A percentile compares a stretch with the other conserved stretches of the same genome.
These are phyloP conservation scores for Apeira syringaria DNA, from an alignment of 2,888 invertebrate genomes.

Conservation along the genomic window DNA sequence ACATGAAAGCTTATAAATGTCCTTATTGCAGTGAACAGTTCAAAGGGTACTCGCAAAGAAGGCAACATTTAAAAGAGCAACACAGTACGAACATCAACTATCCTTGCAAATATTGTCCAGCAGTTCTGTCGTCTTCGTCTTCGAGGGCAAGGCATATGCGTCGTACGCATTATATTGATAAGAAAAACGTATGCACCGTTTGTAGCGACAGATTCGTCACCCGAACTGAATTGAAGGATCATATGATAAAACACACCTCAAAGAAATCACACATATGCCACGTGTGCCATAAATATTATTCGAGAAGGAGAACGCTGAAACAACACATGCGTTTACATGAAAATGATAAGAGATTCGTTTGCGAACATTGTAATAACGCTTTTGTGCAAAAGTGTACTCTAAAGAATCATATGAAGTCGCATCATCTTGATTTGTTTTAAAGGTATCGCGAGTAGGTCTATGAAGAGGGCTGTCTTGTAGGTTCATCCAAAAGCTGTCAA, in stretches of 20 bases:
- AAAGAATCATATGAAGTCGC: constrained; percentile 26
- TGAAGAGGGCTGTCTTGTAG: too few species aligned
- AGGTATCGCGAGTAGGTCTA: too few species aligned
- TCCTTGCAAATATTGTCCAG: constrained; percentile 59
- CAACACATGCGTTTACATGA: constrained; percentile 39
- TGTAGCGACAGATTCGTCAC: constrained; percentile 4
- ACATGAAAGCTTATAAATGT: constrained; percentile 39
- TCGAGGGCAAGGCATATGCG: constrained; percentile 62
- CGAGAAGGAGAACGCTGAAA: constrained; percentile 31
- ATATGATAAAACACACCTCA: constrained; percentile 48
- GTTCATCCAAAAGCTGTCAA: too few species aligned
- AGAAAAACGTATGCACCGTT: neutral
- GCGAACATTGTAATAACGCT: constrained; percentile 47
- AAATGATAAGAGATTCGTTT: constrained; percentile 31
- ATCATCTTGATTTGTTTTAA: constrained; percentile 28
- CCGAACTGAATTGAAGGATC: constrained; percentile 6
- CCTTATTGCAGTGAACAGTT: constrained; percentile 27
- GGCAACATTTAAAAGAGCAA: neutral
- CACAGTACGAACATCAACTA: constrained; percentile 50
- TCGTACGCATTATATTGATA: constrained; percentile 55
- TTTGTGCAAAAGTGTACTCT: constrained; percentile 56
- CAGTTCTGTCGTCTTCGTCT: constrained; percentile 59
- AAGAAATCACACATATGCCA: constrained; percentile 52
- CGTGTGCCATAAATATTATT: constrained; percentile 48
- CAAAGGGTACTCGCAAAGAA: neutral